Conservation (phyloP, 2,888 invertebrate genomes). For the Limnephilus marmoratus region DNA sequence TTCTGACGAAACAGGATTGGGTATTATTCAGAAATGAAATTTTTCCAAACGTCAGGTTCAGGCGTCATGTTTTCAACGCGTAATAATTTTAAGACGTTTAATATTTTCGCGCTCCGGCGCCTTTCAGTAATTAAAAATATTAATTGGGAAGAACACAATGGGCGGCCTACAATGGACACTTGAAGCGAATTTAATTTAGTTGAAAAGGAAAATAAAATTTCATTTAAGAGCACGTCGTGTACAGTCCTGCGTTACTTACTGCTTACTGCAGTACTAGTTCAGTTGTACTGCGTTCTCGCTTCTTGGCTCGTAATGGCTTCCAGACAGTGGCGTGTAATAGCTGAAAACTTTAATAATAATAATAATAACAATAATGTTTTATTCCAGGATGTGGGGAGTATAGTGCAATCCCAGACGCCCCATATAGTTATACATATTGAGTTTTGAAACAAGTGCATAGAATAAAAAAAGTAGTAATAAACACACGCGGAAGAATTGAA, state of each 20-base stretch:
- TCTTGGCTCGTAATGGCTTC: neutral
- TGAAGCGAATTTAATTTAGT: slow-evolving; percentile 38
- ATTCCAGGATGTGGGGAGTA: neutral
- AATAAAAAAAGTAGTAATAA: no score
- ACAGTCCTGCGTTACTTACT: neutral
- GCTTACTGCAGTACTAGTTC: neutral
- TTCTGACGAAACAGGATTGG: neutral
- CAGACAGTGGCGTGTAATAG: neutral
- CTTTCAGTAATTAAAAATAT: slow-evolving; percentile 40
- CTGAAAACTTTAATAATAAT: neutral
- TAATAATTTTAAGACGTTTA: neutral
- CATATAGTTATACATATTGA: no score
- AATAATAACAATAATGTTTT: neutral
- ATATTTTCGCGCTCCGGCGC: slow-evolving; percentile 20
- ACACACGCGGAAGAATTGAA: no score
- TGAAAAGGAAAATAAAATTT: slow-evolving; percentile 6
- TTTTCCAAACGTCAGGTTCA: neutral
- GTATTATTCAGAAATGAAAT: neutral
- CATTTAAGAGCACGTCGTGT: slow-evolving; percentile 18
- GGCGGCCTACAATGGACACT: slow-evolving; percentile 11
- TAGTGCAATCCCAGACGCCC: no score
- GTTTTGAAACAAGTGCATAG: no score
- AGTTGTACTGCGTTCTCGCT: neutral
- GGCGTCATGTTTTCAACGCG: neutral
- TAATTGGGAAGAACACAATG: slow-evolving; percentile 31